Evolutionary conservation across 2,797 vertebrate species (phyloP).

Genomic region (Betta splendens): DNA sequence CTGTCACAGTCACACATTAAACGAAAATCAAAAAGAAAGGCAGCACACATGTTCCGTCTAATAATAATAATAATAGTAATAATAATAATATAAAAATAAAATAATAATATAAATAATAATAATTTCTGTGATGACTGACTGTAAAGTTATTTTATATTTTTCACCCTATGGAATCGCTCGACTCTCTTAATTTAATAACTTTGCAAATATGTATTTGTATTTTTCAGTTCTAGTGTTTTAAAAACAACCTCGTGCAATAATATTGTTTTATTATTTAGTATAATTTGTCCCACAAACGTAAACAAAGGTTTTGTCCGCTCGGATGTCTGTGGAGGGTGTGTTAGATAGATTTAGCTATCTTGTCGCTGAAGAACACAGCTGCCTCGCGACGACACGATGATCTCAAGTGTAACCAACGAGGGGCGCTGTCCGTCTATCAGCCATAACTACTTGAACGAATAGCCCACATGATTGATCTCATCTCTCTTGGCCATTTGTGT

Average conservation of each 20-base stretch:
- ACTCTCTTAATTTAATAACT: background rate
- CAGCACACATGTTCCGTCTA: background rate
- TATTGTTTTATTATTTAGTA: background rate
- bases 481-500: constrained; percentile 63
- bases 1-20: constrained; percentile 17
- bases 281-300: constrained; percentile 21
- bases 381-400: constrained; percentile 72
- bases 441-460: constrained; percentile 55
- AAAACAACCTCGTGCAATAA: background rate
- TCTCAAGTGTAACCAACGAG: constrained; percentile 81
- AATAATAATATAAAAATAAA: constrained; percentile 4
- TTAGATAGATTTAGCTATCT: constrained; percentile 57
- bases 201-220: constrained; percentile 11
- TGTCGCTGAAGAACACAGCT: constrained; percentile 68
- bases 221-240: background rate
- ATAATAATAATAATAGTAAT: constrained; percentile 12
- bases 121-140: background rate
- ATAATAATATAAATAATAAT: constrained; percentile 17
- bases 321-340: background rate
- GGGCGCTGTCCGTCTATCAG: constrained; percentile 82
- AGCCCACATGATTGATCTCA: constrained; percentile 73
- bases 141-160: background rate
- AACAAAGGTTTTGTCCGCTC: background rate
- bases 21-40: constrained; percentile 4
- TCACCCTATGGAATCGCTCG: background rate